These are phyloP conservation scores for Cyanistes caeruleus DNA, from an alignment of 2,113 vertebrate genomes.

Conservation along the genomic window DNA sequence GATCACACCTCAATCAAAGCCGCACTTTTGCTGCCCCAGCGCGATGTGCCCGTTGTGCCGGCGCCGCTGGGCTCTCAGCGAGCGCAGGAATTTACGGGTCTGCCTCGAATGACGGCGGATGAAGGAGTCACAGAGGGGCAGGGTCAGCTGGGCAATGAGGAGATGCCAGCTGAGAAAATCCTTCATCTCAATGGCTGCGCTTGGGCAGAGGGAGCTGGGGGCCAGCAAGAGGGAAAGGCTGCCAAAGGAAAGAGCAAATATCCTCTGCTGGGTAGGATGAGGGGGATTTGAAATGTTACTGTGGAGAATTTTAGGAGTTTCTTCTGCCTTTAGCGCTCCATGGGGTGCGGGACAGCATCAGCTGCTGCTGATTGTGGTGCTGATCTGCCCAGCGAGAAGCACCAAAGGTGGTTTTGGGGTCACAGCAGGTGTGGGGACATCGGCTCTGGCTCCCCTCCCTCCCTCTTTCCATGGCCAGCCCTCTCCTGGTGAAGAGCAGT, in stretches of 20 bases:
- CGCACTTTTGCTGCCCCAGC: slow-evolving; percentile 18
- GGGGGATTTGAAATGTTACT: too few species aligned
- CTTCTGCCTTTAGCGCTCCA: neutral
- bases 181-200: neutral
- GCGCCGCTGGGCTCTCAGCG: neutral
- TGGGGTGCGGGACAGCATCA: neutral
- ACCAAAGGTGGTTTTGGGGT: neutral
- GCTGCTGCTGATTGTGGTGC: neutral
- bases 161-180: slow-evolving; percentile 6
- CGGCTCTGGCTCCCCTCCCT: rapidly evolving
- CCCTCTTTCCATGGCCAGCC: rapidly evolving
- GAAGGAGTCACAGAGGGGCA: slow-evolving; percentile 17
- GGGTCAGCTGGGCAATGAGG: slow-evolving; percentile 24
- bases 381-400: neutral
- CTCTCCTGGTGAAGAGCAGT: neutral
- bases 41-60: slow-evolving; percentile 9
- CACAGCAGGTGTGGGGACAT: neutral
- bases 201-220: neutral
- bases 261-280: neutral
- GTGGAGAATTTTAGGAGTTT: neutral
- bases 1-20: neutral
- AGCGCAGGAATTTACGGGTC: slow-evolving; percentile 31
- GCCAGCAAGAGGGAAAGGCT: neutral
- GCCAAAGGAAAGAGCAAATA: neutral
- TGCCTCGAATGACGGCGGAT: neutral